Base-by-base conservation (phyloP, 1,140 invertebrate genomes). In the Magallana ariakensis region DNA sequence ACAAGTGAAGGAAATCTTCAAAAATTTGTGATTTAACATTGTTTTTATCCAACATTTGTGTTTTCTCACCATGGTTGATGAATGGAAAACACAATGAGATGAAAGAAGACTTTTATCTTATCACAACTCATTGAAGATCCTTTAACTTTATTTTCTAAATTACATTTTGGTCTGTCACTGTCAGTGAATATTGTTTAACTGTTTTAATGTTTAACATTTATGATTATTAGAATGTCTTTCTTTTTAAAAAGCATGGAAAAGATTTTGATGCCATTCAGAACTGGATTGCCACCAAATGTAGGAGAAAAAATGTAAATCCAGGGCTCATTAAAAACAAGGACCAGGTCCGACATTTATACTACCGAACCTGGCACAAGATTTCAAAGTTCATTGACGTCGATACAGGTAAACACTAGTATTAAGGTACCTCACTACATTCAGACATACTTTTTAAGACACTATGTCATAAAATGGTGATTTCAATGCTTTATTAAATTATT, bases 321-420 rank as follows among this genome's bases (percentile, higher is more conserved):
- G 95, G 96, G 75, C 95, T 96, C 84, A 93, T 95, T n/a, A 96
- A 96, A 90, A 97, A 97, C 62, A 98, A 98, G 93, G 97, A 98
- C 89, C 98, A 99, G 96, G 97, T 99, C 88, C 96, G 98, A 55
- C 97, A 98, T 93, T 98, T 99, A 94, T 99, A 99, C 93, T 98
- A 99, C 93, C 96, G 98, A 91, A 98, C 97, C 0, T 99, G 98
- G 97, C 96, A 98, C 88, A 99, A 99, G 94, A 97, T 99, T 83
- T 97, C 97, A 5, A 98, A 98, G 94, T 97, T 97, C 94, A 96
- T 99, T 6, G 96, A 97, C 89, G 98, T 98, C 94, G 96, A 96
- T 85, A 96, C 98, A 94, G 97, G 97, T 98, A 95, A 95, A 95
- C 95, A 66, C 15, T 85, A 10, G 11, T 19, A 16, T 6, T 26